Conservation (phyloP, 2,797 vertebrate genomes). For the Channallabes apus region DNA sequence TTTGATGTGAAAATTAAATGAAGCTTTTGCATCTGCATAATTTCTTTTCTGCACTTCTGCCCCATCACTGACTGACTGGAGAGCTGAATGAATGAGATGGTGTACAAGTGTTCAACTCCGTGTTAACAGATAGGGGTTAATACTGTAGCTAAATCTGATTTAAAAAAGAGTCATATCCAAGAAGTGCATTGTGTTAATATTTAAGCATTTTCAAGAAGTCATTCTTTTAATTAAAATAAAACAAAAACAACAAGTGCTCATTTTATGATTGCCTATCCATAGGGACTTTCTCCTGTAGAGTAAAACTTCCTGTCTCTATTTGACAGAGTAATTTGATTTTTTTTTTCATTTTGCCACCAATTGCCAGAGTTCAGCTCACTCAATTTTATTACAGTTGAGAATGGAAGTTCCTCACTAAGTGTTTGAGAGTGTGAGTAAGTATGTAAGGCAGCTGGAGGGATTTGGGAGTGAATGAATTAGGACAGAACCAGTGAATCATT, state of each 20-base stretch:
- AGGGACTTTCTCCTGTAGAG: neutral
- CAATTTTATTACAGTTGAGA: constrained; percentile 38
- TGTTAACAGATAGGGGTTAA: neutral
- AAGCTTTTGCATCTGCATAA: neutral
- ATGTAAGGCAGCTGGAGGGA: constrained; percentile 17
- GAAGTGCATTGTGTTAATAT: neutral
- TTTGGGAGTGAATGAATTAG: constrained; percentile 32
- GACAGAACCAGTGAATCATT: constrained; percentile 32
- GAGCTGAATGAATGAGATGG: neutral
- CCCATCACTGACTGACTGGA: neutral
- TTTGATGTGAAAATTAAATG: neutral
- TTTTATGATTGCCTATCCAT: neutral
- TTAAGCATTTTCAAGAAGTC: neutral
- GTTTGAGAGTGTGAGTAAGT: constrained; percentile 7
- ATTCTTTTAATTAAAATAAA: neutral
- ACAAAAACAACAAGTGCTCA: neutral
- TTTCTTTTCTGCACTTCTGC: neutral
- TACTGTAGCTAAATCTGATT: neutral
- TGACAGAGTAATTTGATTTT: neutral
- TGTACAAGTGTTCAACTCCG: neutral
- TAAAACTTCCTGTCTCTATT: neutral
- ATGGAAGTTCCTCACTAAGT: neutral
- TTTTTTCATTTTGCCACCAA: constrained; percentile 19
- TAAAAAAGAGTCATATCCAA: neutral
- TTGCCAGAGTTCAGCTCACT: constrained; percentile 34